These are phyloP conservation scores for Candidula unifasciata DNA, from an alignment of 2,888 invertebrate genomes.

Conservation along the genomic window DNA sequence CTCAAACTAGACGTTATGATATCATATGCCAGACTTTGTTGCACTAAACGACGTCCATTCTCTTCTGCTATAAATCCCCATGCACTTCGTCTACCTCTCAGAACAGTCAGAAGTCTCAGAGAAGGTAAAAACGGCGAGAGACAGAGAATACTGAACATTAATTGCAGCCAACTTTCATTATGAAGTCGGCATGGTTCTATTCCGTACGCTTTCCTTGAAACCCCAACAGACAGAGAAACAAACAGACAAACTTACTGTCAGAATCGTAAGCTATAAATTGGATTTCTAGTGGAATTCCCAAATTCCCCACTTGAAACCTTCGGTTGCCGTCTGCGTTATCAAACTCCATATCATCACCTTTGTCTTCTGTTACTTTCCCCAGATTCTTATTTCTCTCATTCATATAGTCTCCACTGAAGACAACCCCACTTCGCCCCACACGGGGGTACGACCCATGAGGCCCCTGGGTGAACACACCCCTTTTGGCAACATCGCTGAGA, in stretches of 20 bases:
- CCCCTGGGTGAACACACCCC: constrained; percentile 26
- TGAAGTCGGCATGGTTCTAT: no score
- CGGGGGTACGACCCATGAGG: background rate
- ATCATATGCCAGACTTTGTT: no score
- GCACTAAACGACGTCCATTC: no score
- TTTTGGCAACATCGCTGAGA: background rate
- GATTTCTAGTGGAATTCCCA: background rate
- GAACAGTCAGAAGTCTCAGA: no score
- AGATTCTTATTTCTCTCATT: background rate
- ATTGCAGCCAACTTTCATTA: no score
- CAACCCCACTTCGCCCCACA: background rate
- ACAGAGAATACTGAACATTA: no score
- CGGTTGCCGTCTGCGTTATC: background rate
- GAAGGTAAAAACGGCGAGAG: no score
- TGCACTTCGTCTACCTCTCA: no score
- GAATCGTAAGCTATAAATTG: constrained; percentile 27
- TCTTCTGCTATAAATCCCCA: no score
- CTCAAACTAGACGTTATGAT: no score
- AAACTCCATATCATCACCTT: background rate
- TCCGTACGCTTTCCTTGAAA: no score
- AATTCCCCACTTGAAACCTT: background rate
- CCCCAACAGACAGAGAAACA: background rate
- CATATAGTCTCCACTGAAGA: background rate
- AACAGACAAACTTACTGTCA: constrained; percentile 21
- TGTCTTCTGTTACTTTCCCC: background rate